Base-by-base conservation (phyloP, 2,797 vertebrate genomes). In the Passerculus sandwichensis region DNA sequence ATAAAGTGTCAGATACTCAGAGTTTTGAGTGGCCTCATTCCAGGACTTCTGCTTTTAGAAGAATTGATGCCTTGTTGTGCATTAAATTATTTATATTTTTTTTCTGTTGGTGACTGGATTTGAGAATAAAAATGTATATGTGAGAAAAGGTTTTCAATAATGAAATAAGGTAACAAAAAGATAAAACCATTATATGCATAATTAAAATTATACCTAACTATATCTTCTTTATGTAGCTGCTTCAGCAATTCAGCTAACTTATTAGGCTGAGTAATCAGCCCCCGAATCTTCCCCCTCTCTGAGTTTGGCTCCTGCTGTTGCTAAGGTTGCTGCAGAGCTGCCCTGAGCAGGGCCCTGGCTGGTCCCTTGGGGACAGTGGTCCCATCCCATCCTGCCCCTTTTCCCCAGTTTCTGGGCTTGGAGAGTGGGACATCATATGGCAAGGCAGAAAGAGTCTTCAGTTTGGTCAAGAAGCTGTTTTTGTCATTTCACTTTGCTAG, bases 101-200 rank as follows among this genome's bases (percentile, higher is more conserved):
- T 21, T 84, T 81, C 65, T 62, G 40, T 54, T 75, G 44, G 70
- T 76, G 64, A 30, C 45, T 86, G 47, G 36, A 66, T 84, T 93
- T 79, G 75, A 90, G 84, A 79, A 84, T 82, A 79, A 42, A 82
- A 88, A 81, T 20, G 67, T 73, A 23, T 61, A 69, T 22, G 23
- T 50, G 40, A 82, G 85, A 40, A 86, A 79, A 94, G 34, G 45
- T 45, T 86, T 94, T 94, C 93, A 94, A 90, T 95, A 93, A 88
- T 88, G 85, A 90, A 95, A 78, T 93, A 91, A 93, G 88, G 70
- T 53, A 91, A 70, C 73, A 73, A 73, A 94, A 86, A 91, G 70
- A 81, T 72, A 78, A 88, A 89, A 54, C 57, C 51, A 75, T 89
- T 89, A 65, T 69, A 84, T 64, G 77, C 48, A 76, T 93, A 93